phyloP scores from a whole-genome alignment of 2,797 vertebrate species.

The Spea hammondii region DNA sequence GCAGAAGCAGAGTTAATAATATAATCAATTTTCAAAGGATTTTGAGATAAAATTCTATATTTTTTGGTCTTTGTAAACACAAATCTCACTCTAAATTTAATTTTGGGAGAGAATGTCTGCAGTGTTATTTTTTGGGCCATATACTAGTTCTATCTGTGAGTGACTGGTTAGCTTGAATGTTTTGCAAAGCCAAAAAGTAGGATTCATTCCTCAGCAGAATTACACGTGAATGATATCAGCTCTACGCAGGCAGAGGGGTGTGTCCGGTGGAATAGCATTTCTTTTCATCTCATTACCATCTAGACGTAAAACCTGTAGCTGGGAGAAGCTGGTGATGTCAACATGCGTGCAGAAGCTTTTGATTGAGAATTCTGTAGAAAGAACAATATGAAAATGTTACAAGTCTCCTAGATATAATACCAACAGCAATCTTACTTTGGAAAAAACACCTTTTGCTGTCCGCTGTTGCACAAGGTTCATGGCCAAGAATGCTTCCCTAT shows the following conservation, averaged over 20 bases:
- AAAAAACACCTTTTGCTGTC: too few relatives aligned
- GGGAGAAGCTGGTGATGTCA: constrained; percentile 89
- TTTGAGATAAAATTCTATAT: too few relatives aligned
- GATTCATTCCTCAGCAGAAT: neutral
- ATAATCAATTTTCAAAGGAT: too few relatives aligned
- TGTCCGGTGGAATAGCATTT: constrained; percentile 79
- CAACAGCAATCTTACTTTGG: too few relatives aligned
- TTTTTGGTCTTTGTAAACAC: too few relatives aligned
- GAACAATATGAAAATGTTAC: constrained; percentile 26
- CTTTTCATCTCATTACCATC: constrained; percentile 85
- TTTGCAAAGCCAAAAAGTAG: neutral
- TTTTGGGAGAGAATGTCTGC: neutral
- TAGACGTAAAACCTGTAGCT: constrained; percentile 84
- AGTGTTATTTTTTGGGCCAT: neutral
- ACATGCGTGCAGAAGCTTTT: constrained; percentile 87
- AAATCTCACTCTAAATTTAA: too few relatives aligned
- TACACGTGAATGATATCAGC: constrained; percentile 83
- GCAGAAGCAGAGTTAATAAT: too few relatives aligned
- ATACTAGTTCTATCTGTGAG: neutral
- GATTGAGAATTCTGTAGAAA: constrained; percentile 82
- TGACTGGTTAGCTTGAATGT: neutral
- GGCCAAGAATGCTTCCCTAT: too few relatives aligned
- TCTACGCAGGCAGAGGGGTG: constrained; percentile 80
- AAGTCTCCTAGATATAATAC: too few relatives aligned
- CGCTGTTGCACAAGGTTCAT: too few relatives aligned